These are phyloP conservation scores for Esox masquinongy DNA, from an alignment of 2,797 vertebrate genomes.

Conservation along the genomic window DNA sequence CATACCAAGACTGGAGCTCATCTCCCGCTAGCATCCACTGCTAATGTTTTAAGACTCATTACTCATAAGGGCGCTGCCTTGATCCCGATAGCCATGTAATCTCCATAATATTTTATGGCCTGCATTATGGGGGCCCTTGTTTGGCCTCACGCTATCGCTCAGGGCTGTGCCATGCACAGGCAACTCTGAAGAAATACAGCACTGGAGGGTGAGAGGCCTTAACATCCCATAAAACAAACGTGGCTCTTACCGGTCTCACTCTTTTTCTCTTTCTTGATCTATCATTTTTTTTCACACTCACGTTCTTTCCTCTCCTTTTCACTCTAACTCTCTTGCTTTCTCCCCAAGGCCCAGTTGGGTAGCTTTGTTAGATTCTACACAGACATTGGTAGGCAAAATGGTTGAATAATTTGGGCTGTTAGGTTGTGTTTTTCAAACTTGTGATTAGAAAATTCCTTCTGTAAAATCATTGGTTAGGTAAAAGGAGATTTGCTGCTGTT, in stretches of 20 bases:
- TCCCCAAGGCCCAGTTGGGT: background rate
- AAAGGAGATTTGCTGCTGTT: background rate
- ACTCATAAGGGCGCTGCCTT: slow-evolving; percentile 52
- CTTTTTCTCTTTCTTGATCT: background rate
- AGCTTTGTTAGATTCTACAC: background rate
- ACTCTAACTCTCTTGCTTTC: background rate
- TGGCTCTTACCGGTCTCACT: background rate
- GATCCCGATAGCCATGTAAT: slow-evolving; percentile 55
- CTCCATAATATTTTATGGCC: slow-evolving; percentile 43
- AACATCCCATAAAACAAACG: background rate
- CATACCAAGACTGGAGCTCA: slow-evolving; percentile 37
- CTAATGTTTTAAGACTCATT: slow-evolving; percentile 55
- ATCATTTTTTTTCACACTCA: background rate
- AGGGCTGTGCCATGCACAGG: slow-evolving; percentile 24
- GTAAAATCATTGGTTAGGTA: background rate
- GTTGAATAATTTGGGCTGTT: background rate
- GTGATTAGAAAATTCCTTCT: background rate
- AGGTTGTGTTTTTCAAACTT: background rate
- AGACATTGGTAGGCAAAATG: background rate
- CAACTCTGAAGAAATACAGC: background rate
- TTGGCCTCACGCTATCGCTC: slow-evolving; percentile 21
- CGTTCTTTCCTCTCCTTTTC: background rate
- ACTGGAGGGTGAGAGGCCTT: background rate
- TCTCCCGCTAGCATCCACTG: slow-evolving; percentile 50
- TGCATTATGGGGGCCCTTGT: slow-evolving; percentile 30